These are phyloP conservation scores for Bombus difficillimus DNA, from an alignment of 1,140 invertebrate genomes.

Conservation along the genomic window DNA sequence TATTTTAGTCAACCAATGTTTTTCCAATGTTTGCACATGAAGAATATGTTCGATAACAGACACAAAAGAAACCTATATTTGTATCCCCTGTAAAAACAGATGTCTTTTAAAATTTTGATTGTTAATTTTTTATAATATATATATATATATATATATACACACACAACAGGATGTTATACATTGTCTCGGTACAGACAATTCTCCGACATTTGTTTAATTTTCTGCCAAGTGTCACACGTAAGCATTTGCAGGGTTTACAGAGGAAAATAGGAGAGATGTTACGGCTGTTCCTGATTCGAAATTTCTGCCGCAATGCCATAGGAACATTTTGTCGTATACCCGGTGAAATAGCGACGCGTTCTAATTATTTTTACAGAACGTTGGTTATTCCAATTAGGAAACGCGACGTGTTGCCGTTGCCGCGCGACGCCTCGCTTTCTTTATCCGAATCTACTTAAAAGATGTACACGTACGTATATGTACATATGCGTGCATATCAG, in stretches of 20 bases:
- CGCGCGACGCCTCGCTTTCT: neutral
- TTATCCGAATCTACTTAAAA: neutral
- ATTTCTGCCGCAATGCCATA: neutral
- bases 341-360: neutral
- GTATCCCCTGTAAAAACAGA: too few relatives aligned
- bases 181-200: neutral
- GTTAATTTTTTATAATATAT: neutral
- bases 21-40: too few relatives aligned
- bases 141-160: neutral
- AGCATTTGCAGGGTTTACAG: too few relatives aligned
- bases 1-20: too few relatives aligned
- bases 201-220: neutral
- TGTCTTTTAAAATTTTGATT: neutral
- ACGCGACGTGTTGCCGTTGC: neutral
- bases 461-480: neutral
- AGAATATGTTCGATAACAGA: too few relatives aligned
- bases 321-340: neutral
- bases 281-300: neutral
- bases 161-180: neutral
- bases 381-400: constrained; percentile 10
- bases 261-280: neutral
- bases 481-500: neutral
- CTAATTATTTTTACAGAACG: constrained; percentile 44
- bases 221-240: neutral
- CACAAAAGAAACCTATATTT: too few relatives aligned